Conservation (phyloP, 2,113 vertebrate genomes). For the Pachypanchax playfairii region DNA sequence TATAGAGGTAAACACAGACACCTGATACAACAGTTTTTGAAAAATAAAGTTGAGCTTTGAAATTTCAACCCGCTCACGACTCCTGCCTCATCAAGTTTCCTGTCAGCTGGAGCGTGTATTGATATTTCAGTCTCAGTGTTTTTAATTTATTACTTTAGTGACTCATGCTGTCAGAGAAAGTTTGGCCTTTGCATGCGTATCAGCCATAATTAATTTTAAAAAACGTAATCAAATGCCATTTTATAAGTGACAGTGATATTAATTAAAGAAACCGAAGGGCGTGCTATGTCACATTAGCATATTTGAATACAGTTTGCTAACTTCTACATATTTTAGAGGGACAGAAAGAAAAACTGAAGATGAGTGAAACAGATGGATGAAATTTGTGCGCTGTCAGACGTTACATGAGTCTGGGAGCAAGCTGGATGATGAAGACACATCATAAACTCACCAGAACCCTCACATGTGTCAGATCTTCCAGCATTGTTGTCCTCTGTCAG, state of each 20-base stretch:
- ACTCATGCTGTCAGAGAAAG: background rate
- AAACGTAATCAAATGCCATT: constrained; percentile 3
- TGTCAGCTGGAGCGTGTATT: background rate
- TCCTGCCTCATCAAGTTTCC: background rate
- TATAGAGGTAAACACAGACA: constrained; percentile 18
- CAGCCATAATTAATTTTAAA: constrained; percentile 12
- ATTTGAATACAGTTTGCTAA: constrained; percentile 22
- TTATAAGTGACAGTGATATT: background rate
- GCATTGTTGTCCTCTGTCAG: constrained; percentile 29
- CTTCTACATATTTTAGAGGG: constrained; percentile 20
- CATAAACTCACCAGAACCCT: constrained; percentile 18
- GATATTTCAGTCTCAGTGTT: background rate
- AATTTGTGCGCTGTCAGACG: constrained; percentile 43
- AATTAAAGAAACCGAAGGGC: background rate
- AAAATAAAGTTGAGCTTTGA: constrained; percentile 15
- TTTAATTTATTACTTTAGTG: background rate
- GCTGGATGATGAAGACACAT: constrained; percentile 28
- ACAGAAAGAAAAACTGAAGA: constrained; percentile 28
- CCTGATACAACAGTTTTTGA: background rate
- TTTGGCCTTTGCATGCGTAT: constrained; percentile 13
- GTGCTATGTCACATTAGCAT: background rate
- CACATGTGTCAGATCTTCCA: constrained; percentile 4
- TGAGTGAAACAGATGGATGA: constrained; percentile 3
- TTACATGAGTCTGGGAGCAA: constrained; percentile 5
- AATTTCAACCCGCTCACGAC: constrained; percentile 24